phyloP scores from a whole-genome alignment of 2,113 vertebrate species.

The Grallaria varia region DNA sequence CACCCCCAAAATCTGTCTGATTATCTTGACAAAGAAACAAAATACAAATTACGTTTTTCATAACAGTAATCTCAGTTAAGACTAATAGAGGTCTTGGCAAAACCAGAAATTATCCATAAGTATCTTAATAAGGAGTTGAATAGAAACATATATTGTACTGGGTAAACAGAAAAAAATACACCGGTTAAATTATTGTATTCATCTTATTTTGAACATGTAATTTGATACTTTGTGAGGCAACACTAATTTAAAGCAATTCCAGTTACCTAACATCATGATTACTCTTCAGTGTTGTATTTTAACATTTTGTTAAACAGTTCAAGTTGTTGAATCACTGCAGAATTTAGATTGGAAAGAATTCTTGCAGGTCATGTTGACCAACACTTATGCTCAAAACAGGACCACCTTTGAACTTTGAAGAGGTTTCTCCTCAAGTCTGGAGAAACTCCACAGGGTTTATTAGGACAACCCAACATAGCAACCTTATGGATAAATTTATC shows the following conservation, averaged over 20 bases:
- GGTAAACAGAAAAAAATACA: not conserved
- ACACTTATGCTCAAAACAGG: not conserved
- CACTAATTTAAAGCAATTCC: not conserved
- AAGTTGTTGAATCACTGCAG: not conserved
- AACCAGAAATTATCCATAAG: not conserved
- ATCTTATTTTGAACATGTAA: not conserved
- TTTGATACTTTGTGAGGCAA: not conserved
- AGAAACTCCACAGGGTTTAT: not conserved
- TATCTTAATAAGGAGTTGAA: not conserved
- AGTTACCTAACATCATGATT: not conserved
- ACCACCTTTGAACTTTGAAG: not conserved
- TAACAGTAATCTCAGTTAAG: not conserved
- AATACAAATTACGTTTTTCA: not conserved
- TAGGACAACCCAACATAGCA: accelerated
- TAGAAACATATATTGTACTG: not conserved
- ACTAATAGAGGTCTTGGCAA: not conserved
- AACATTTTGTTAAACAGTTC: not conserved
- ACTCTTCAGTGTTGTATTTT: not conserved
- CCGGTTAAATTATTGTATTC: not conserved
- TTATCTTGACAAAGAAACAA: not conserved
- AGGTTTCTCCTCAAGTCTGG: not conserved
- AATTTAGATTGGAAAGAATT: not conserved
- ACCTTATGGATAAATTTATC: not conserved
- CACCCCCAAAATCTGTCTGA: not conserved
- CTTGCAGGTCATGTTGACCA: not conserved